Evolutionary conservation across 2,113 vertebrate species (phyloP).

Genomic region (Hyaena hyaena): DNA sequence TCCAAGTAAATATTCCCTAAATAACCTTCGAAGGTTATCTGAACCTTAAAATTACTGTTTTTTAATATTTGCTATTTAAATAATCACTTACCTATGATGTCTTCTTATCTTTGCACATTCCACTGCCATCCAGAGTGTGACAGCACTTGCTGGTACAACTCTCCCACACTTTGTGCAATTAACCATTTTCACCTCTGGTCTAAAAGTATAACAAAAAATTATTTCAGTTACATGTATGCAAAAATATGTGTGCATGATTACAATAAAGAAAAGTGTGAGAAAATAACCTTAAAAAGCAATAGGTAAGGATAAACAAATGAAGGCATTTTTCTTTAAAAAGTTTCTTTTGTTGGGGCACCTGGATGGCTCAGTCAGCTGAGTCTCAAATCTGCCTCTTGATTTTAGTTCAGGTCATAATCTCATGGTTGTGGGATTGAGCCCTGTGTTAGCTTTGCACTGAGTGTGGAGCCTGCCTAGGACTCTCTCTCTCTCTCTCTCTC

Average conservation of each 20-base stretch:
- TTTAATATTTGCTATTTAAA: not conserved
- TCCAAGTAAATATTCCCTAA: not conserved
- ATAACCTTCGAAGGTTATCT: not conserved
- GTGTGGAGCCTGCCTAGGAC: no score
- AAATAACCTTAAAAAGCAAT: not conserved
- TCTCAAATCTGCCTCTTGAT: no score
- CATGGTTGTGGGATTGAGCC: no score
- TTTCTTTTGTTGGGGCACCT: not conserved
- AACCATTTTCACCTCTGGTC: conserved; percentile 79
- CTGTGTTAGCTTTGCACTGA: no score
- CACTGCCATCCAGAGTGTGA: conserved; percentile 94
- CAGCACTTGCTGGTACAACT: conserved; percentile 95
- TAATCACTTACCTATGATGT: conserved; percentile 91
- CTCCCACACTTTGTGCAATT: conserved; percentile 87
- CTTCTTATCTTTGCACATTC: conserved; percentile 94
- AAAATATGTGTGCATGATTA: not conserved
- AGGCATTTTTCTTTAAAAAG: not conserved
- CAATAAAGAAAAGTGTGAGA: not conserved
- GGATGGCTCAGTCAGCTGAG: no score
- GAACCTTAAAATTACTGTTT: not conserved
- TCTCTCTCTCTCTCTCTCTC: no score
- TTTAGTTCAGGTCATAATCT: no score
- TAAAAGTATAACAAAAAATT: conserved; percentile 76
- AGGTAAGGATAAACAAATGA: not conserved
- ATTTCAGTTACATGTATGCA: not conserved